These are phyloP conservation scores for Melikaiella ostensackeni DNA, from an alignment of 2,888 invertebrate species.

Conservation along the genomic window DNA sequence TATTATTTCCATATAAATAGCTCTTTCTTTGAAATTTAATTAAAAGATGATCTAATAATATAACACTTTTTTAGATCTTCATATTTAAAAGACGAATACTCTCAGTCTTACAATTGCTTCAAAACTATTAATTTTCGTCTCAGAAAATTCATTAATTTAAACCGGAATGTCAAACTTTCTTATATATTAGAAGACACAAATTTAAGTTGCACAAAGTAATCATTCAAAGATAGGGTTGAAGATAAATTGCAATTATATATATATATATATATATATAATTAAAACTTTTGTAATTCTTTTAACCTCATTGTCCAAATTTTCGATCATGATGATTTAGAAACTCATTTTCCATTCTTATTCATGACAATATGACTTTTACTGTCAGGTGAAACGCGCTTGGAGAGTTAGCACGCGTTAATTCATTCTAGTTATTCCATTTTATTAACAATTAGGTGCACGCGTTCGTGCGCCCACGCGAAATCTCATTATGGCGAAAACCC, in stretches of 20 bases:
- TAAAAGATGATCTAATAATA: no score
- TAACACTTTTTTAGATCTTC: no score
- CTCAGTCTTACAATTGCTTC: no score
- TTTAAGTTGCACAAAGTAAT: background rate
- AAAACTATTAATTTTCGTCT: no score
- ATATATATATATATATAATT: no score
- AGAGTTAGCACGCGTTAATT: conserved; percentile 41
- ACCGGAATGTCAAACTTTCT: no score
- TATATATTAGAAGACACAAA: no score
- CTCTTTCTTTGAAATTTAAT: no score
- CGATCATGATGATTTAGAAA: background rate
- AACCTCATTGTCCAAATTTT: background rate
- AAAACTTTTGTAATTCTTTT: no score
- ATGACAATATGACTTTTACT: background rate
- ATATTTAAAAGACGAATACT: no score
- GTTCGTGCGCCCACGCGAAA: conserved; percentile 47
- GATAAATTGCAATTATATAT: background rate
- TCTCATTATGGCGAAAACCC: conserved; percentile 53
- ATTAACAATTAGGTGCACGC: conserved; percentile 52
- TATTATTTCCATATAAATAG: no score
- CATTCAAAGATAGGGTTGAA: background rate
- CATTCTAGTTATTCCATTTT: conserved; percentile 52
- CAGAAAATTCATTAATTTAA: no score
- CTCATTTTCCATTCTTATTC: background rate
- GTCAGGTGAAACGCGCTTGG: conserved; percentile 17